These are phyloP conservation scores for Dorcus parallelipipedus DNA, from an alignment of 2,888 invertebrate genomes.

Conservation along the genomic window DNA sequence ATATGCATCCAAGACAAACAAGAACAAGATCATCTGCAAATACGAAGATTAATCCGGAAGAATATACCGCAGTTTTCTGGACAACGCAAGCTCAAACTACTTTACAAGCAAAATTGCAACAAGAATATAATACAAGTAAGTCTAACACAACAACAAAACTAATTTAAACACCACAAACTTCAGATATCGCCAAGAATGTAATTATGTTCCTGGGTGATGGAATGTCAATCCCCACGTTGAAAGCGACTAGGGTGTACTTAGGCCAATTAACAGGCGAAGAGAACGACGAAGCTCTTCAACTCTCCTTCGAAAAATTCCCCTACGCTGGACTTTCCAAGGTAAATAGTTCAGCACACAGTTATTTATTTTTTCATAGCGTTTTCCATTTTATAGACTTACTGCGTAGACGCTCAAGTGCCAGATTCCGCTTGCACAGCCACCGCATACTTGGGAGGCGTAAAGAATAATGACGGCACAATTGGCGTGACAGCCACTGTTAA, in stretches of 20 bases:
- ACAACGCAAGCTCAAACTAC: conserved; percentile 41
- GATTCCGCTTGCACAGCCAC: conserved; percentile 79
- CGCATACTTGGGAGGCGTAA: conserved; percentile 71
- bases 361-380: conserved; percentile 27
- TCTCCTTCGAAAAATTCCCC: conserved; percentile 75
- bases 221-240: conserved; percentile 79
- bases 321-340: conserved; percentile 74
- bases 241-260: conserved; percentile 70
- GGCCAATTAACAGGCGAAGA: conserved; percentile 57
- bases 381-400: conserved; percentile 58
- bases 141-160: neutral
- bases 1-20: too few species aligned
- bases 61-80: conserved; percentile 38
- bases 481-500: conserved; percentile 64
- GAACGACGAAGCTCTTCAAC: conserved; percentile 64
- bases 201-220: conserved; percentile 85
- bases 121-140: conserved; percentile 28
- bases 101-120: conserved; percentile 30
- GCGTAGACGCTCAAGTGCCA: conserved; percentile 67
- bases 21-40: too few species aligned
- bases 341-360: too few species aligned
- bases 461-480: conserved; percentile 68
- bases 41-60: neutral
- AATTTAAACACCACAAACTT: conserved; percentile 1
- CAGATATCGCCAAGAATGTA: conserved; percentile 64